Evolutionary conservation across 1,140 invertebrate species (phyloP).

Genomic region (Atta texana): DNA sequence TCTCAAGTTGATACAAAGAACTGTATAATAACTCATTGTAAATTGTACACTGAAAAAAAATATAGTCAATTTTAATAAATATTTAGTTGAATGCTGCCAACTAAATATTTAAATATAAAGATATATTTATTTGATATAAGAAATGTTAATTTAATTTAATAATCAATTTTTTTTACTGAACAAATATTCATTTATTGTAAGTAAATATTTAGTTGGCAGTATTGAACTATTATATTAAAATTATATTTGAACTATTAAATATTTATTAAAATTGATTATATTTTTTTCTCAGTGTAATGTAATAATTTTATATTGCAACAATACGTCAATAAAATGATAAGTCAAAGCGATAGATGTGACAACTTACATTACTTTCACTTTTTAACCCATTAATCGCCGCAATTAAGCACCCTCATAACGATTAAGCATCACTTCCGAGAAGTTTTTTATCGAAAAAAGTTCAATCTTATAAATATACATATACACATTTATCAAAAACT

Average conservation of each 20-base stretch:
- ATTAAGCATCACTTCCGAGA: slow-evolving; percentile 7
- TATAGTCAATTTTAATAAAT: no score
- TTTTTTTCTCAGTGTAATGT: no score
- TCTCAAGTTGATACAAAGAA: neutral
- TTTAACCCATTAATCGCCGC: slow-evolving; percentile 30
- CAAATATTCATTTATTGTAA: no score
- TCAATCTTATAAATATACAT: neutral
- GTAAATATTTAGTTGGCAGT: no score
- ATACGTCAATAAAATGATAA: neutral
- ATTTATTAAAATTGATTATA: no score
- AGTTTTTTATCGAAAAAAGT: neutral
- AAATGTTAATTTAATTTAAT: no score
- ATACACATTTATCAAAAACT: slow-evolving; percentile 5
- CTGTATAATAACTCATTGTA: neutral
- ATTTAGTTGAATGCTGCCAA: no score
- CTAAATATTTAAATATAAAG: no score
- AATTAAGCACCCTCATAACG: neutral
- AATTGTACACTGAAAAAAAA: neutral
- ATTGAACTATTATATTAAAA: no score
- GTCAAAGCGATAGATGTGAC: neutral
- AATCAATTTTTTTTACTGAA: no score
- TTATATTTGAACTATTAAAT: no score
- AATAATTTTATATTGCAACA: neutral
- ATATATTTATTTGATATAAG: no score
- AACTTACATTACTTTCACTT: slow-evolving; percentile 47